These are phyloP conservation scores for Brachionus angularis DNA, from an alignment of 1,140 invertebrate species.

Conservation along the genomic window DNA sequence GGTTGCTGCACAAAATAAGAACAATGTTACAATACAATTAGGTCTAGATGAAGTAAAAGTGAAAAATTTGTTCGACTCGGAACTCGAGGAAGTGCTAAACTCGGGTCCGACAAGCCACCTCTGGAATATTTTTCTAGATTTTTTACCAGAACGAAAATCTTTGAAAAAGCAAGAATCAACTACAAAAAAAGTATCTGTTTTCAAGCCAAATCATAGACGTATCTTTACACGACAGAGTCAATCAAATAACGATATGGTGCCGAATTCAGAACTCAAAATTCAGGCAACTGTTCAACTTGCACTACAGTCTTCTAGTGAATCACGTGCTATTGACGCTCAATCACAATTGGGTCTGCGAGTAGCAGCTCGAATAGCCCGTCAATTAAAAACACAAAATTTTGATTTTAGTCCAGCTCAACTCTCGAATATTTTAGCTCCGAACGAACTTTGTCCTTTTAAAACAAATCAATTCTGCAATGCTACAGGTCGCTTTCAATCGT, in stretches of 20 bases:
- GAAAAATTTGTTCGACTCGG: too few species aligned
- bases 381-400: neutral
- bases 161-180: too few species aligned
- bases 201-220: too few species aligned
- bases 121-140: too few species aligned
- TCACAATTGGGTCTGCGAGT: constrained; percentile 1
- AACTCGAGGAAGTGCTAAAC: too few species aligned
- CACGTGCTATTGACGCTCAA: constrained; percentile 5
- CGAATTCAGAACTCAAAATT: neutral
- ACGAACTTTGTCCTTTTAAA: constrained; percentile 43
- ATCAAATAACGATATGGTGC: neutral
- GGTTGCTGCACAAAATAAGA: too few species aligned
- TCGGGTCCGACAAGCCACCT: too few species aligned
- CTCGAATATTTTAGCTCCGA: neutral
- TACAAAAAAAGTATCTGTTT: too few species aligned
- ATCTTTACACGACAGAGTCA: too few species aligned
- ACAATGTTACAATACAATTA: too few species aligned
- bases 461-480: constrained; percentile 14
- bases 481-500: constrained; percentile 13
- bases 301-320: neutral
- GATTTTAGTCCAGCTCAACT: constrained; percentile 12
- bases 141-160: too few species aligned
- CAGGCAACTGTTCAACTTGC: neutral
- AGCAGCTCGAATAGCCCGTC: neutral
- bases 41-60: too few species aligned